Evolutionary conservation across 2,797 vertebrate genomes (phyloP).

Genomic region (Cetoscarus ocellatus): DNA sequence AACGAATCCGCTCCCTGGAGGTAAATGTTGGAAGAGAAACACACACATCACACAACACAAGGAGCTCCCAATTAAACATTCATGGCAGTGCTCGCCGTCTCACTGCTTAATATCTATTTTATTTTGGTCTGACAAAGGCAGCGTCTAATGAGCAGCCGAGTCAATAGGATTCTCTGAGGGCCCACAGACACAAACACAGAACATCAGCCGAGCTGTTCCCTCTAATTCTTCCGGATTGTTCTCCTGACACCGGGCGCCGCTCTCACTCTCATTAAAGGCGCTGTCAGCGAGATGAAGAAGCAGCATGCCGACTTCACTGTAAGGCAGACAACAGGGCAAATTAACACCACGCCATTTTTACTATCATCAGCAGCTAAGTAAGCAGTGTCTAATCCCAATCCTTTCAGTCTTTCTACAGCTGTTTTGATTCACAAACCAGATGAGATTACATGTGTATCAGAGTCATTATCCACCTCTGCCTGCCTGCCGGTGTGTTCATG

Average conservation of each 20-base stretch:
- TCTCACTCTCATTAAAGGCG: slow-evolving; percentile 72
- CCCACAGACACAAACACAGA: slow-evolving; percentile 72
- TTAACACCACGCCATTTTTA: slow-evolving; percentile 40
- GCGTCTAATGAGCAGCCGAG: slow-evolving; percentile 80
- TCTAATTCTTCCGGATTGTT: slow-evolving; percentile 76
- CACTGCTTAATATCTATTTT: slow-evolving; percentile 79
- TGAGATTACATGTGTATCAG: slow-evolving; percentile 38
- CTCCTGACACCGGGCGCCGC: slow-evolving; percentile 68
- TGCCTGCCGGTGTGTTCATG: slow-evolving; percentile 38
- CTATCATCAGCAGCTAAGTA: slow-evolving; percentile 48
- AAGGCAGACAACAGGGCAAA: slow-evolving; percentile 52
- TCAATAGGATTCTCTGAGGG: slow-evolving; percentile 70
- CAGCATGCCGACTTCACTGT: slow-evolving; percentile 53
- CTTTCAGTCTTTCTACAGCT: slow-evolving; percentile 48
- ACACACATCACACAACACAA: slow-evolving; percentile 51
- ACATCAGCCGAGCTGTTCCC: slow-evolving; percentile 65
- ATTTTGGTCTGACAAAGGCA: slow-evolving; percentile 77
- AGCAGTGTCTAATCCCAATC: slow-evolving; percentile 52
- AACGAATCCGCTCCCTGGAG: slow-evolving; percentile 39
- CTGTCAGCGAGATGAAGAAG: slow-evolving; percentile 66
- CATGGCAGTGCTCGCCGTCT: slow-evolving; percentile 66
- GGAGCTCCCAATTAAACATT: slow-evolving; percentile 81
- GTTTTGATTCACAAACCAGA: slow-evolving; percentile 49
- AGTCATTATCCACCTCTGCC: slow-evolving; percentile 32
- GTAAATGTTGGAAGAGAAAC: slow-evolving; percentile 44